Conservation (phyloP, 2,797 vertebrate genomes). For the Poecilia picta region DNA sequence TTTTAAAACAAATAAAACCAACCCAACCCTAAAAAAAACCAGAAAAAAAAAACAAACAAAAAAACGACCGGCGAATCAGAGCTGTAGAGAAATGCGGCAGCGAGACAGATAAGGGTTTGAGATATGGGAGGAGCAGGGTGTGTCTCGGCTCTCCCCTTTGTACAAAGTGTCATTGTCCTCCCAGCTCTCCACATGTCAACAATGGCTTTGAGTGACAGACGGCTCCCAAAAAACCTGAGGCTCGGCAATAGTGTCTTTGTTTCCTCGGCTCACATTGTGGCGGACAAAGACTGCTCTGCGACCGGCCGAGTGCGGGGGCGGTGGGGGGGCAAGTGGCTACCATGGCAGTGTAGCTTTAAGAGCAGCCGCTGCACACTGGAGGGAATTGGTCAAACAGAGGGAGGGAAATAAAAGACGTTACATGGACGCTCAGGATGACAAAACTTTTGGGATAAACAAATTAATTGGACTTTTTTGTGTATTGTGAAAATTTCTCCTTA, state of each 20-base stretch:
- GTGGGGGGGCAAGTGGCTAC: constrained; percentile 42
- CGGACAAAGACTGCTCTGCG: constrained; percentile 68
- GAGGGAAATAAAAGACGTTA: constrained; percentile 3
- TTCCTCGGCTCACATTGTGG: constrained; percentile 64
- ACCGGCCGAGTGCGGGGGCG: constrained; percentile 45
- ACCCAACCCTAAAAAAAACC: neutral
- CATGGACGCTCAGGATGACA: constrained; percentile 10
- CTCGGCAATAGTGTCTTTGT: constrained; percentile 75
- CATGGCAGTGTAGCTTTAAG: constrained; percentile 63
- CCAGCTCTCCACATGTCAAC: constrained; percentile 73
- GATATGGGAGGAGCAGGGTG: constrained; percentile 57
- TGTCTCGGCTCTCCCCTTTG: constrained; percentile 52
- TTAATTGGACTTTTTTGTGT: neutral
- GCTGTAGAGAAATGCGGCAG: constrained; percentile 25
- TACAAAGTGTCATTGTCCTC: constrained; percentile 75
- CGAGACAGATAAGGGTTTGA: constrained; percentile 38
- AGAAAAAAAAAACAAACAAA: too few relatives aligned
- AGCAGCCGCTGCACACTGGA: constrained; percentile 43
- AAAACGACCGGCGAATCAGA: neutral
- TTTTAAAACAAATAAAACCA: neutral
- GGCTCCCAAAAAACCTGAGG: constrained; percentile 68
- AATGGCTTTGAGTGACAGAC: constrained; percentile 79
- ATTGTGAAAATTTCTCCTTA: neutral
- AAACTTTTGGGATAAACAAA: neutral
- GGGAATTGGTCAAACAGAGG: constrained; percentile 23